Conservation (phyloP, 2,888 invertebrate genomes). For the Tillus elongatus region DNA sequence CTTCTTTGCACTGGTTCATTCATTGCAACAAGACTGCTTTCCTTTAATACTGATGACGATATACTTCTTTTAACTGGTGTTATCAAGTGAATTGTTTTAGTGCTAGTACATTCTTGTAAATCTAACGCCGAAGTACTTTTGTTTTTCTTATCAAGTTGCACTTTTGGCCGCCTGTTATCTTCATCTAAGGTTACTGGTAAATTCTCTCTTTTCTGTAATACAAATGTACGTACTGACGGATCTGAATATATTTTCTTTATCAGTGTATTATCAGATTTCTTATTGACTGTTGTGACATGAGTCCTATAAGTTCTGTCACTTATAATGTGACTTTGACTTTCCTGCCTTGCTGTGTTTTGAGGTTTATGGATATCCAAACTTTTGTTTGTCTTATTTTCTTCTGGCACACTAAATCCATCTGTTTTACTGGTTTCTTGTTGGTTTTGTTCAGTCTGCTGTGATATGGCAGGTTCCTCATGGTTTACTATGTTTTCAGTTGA, state of each 20-base stretch:
- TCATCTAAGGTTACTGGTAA: slow-evolving; percentile 16
- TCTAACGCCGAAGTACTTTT: not conserved
- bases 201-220: slow-evolving; percentile 23
- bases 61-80: not conserved
- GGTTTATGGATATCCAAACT: not conserved
- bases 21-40: no score
- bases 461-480: no score
- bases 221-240: slow-evolving; percentile 27
- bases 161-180: no score
- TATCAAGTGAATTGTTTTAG: not conserved
- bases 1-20: no score
- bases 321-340: slow-evolving; percentile 1
- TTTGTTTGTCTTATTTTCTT: no score
- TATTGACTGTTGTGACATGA: no score
- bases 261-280: slow-evolving; percentile 29
- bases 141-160: not conserved
- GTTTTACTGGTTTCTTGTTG: not conserved
- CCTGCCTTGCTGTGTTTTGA: not conserved
- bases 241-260: slow-evolving; percentile 30
- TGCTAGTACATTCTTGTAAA: slow-evolving; percentile 5
- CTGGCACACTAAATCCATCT: no score
- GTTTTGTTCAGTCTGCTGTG: not conserved
- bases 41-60: not conserved
- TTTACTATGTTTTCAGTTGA: no score
- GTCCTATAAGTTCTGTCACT: no score